phyloP scores from a whole-genome alignment of 1,140 invertebrate genomes.

The Sipha flava region DNA sequence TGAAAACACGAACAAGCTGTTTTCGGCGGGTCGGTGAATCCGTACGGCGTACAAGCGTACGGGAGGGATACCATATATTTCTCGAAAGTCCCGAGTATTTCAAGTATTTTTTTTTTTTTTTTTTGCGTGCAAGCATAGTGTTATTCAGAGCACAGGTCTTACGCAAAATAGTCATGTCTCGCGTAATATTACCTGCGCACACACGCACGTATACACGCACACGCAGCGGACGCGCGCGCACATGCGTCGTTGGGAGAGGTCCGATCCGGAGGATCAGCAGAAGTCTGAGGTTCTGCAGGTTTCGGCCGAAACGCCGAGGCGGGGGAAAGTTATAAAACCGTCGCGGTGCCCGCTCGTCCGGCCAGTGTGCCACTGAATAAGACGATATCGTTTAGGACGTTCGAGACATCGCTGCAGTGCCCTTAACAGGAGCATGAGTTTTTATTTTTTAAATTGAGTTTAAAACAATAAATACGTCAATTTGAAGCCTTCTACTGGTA shows the following conservation, averaged over 20 bases:
- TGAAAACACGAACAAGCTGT: too few relatives aligned
- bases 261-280: neutral
- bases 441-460: neutral
- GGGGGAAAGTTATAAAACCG: slow-evolving; percentile 31
- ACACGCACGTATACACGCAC: too few relatives aligned
- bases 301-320: neutral
- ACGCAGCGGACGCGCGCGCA: neutral
- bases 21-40: too few relatives aligned
- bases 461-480: neutral
- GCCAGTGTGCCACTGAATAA: neutral
- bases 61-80: too few relatives aligned
- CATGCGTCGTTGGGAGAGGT: neutral
- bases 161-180: too few relatives aligned
- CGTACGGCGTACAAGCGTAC: too few relatives aligned
- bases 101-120: too few relatives aligned
- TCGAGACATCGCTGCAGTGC: neutral
- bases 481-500: too few relatives aligned
- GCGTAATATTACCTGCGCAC: too few relatives aligned
- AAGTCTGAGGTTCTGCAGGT: neutral
- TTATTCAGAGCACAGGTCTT: too few relatives aligned
- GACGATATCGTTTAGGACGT: slow-evolving; percentile 13
- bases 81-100: too few relatives aligned
- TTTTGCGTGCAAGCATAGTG: too few relatives aligned
- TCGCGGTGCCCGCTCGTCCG: neutral
- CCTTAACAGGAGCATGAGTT: neutral